Evolutionary conservation across 1,140 invertebrate species (phyloP).

Genomic region (Cydia amplana): DNA sequence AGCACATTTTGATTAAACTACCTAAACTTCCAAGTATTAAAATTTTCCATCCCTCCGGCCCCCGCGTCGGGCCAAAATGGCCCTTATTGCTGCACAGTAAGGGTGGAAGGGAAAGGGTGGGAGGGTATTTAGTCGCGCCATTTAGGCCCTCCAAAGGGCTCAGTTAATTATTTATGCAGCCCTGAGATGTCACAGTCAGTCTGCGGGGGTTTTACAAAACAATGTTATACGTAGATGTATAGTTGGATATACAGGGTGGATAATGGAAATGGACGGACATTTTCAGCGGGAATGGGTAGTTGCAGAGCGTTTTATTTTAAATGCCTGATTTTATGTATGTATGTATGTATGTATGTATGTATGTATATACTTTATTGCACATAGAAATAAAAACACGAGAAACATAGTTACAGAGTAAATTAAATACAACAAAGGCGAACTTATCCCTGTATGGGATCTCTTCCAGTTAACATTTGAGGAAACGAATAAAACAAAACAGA

Average conservation of each 20-base stretch:
- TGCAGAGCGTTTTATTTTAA: too few species aligned
- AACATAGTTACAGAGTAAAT: too few species aligned
- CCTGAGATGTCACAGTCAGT: conserved; percentile 21
- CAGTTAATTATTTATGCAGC: conserved; percentile 3
- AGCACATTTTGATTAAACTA: conserved; percentile 19
- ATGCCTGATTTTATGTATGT: too few species aligned
- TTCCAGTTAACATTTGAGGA: too few species aligned
- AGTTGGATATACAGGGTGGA: background rate
- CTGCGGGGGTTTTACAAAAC: background rate
- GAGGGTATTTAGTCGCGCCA: conserved; percentile 18
- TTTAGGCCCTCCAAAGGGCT: conserved; percentile 20
- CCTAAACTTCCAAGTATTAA: background rate
- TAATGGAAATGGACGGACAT: background rate
- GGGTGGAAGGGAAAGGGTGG: background rate
- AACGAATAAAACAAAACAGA: too few species aligned
- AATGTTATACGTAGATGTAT: background rate
- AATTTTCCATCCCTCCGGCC: background rate
- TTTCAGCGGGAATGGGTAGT: background rate
- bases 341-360: too few species aligned
- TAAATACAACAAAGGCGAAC: too few species aligned
- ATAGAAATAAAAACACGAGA: too few species aligned
- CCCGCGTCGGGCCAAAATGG: background rate
- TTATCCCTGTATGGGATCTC: too few species aligned
- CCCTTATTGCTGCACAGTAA: background rate
- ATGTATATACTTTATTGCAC: too few species aligned